These are phyloP conservation scores for Phataginus tetradactyla DNA, from an alignment of 2,797 vertebrate genomes.

Conservation along the genomic window DNA sequence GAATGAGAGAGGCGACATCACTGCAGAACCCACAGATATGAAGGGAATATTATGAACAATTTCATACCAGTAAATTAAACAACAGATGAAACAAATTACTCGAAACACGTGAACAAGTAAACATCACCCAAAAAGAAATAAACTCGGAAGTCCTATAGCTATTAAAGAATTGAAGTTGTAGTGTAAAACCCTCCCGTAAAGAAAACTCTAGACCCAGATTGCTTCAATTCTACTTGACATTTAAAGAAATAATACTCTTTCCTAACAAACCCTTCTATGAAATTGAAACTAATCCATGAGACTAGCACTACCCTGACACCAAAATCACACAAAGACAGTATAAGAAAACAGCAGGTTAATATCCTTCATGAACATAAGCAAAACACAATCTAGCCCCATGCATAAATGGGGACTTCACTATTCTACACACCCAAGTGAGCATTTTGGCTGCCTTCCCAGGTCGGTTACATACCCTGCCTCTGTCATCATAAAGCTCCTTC, in stretches of 20 bases:
- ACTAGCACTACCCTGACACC: neutral
- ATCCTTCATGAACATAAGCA: neutral
- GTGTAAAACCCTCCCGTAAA: neutral
- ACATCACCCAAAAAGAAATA: neutral
- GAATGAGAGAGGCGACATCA: neutral
- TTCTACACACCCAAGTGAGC: neutral
- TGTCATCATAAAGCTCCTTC: neutral
- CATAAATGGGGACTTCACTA: neutral
- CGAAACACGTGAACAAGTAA: neutral
- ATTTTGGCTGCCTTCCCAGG: neutral
- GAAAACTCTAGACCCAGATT: neutral
- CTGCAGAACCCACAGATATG: neutral
- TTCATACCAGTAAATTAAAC: neutral
- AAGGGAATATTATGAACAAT: neutral
- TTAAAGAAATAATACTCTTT: neutral
- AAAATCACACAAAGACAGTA: neutral
- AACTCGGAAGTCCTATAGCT: neutral
- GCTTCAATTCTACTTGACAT: neutral
- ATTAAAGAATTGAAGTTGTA: neutral
- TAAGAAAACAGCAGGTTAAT: neutral
- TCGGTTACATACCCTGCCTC: neutral
- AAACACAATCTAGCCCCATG: neutral
- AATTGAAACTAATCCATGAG: neutral
- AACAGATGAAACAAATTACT: neutral
- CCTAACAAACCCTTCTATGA: neutral